These are phyloP conservation scores for Hirtodrosophila confusa DNA, from an alignment of 2,888 invertebrate species.

Conservation along the genomic window DNA sequence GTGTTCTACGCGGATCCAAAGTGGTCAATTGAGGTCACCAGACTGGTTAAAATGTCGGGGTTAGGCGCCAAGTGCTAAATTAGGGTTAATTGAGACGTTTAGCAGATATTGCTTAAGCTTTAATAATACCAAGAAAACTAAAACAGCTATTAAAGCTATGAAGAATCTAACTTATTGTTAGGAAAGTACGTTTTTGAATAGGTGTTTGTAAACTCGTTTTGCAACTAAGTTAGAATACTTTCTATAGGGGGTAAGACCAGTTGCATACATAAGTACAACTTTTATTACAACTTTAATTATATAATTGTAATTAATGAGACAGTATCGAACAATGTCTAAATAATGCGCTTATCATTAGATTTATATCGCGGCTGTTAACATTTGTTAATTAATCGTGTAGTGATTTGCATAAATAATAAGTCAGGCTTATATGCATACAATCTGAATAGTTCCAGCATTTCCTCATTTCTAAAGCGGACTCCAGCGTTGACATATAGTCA, in stretches of 20 bases:
- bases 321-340: slow-evolving; percentile 9
- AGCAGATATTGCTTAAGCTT: slow-evolving; percentile 5
- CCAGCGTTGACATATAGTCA: slow-evolving; percentile 2
- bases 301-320: slow-evolving; percentile 9
- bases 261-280: no score
- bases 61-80: slow-evolving; percentile 51
- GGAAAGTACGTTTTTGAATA: no score
- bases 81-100: slow-evolving; percentile 60
- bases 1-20: slow-evolving; percentile 1
- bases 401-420: slow-evolving; percentile 29
- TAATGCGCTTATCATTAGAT: slow-evolving; percentile 23
- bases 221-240: no score
- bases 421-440: neutral
- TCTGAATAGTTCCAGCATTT: slow-evolving; percentile 9
- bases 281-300: no score
- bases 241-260: no score
- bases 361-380: slow-evolving; percentile 19
- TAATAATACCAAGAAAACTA: neutral
- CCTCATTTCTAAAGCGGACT: slow-evolving; percentile 2
- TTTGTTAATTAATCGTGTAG: slow-evolving; percentile 23
- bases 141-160: no score
- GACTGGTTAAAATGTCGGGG: neutral
- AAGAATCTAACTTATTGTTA: no score
- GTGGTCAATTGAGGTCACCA: slow-evolving; percentile 52
- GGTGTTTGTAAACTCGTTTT: no score